phyloP scores from a whole-genome alignment of 2,113 vertebrate species.

The Climacteris rufus region DNA sequence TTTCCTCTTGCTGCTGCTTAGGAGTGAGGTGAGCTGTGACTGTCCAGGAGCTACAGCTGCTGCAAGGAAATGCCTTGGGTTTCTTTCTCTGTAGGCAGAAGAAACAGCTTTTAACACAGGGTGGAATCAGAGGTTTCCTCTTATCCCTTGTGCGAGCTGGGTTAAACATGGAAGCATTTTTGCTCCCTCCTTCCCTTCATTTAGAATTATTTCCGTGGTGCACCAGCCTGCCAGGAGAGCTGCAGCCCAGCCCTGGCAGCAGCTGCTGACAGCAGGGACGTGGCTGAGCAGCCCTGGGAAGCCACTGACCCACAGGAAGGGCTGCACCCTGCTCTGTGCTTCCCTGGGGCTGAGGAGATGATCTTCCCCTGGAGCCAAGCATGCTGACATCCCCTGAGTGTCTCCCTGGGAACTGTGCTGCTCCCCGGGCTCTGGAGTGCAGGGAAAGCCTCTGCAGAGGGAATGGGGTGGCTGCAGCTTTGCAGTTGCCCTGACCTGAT shows the following conservation, averaged over 20 bases:
- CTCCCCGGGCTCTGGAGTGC: not conserved
- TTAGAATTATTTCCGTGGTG: not conserved
- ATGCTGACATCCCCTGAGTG: fast-evolving
- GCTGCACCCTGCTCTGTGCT: not conserved
- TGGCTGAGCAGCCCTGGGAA: not conserved
- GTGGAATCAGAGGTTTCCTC: not conserved
- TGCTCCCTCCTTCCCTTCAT: not conserved
- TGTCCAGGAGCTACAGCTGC: not conserved
- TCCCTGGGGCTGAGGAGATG: not conserved
- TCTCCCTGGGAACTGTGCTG: not conserved
- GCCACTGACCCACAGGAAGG: fast-evolving
- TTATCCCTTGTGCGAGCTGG: not conserved
- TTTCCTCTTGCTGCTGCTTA: not conserved
- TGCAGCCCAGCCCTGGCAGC: not conserved
- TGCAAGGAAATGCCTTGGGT: not conserved
- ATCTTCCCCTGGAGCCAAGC: not conserved
- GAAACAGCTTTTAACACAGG: not conserved
- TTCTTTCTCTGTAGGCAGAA: not conserved
- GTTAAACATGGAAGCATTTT: not conserved
- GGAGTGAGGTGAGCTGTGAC: not conserved
- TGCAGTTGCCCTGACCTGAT: not conserved
- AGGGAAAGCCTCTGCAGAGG: not conserved
- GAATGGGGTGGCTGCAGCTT: fast-evolving
- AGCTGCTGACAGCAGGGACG: not conserved
- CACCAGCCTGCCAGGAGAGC: not conserved